Conservation (phyloP, 2,888 invertebrate genomes). For the Torymus auratus region DNA sequence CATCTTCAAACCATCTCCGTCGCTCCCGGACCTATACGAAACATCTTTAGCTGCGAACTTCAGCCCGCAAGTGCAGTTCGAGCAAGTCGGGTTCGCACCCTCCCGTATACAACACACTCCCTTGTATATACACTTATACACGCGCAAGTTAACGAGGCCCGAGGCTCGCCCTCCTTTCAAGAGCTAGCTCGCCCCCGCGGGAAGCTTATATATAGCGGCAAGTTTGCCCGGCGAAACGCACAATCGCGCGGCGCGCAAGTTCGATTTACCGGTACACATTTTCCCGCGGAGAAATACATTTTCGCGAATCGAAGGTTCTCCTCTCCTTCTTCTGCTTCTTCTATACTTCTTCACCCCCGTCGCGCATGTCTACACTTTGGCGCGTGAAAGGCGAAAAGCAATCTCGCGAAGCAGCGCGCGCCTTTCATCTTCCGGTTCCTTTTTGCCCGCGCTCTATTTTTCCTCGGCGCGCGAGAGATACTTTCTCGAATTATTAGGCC, state of each 20-base stretch:
- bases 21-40: too few species aligned
- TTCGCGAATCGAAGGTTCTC: constrained; percentile 61
- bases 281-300: constrained; percentile 68
- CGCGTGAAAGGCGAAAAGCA: constrained; percentile 67
- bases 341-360: neutral
- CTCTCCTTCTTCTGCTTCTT: constrained; percentile 34
- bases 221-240: constrained; percentile 53
- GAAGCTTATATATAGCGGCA: constrained; percentile 9
- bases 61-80: too few species aligned
- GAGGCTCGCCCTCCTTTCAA: neutral
- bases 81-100: too few species aligned
- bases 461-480: constrained; percentile 10
- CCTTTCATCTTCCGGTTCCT: constrained; percentile 38
- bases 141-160: constrained; percentile 28
- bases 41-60: too few species aligned
- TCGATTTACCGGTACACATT: constrained; percentile 71
- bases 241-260: constrained; percentile 64
- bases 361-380: constrained; percentile 29
- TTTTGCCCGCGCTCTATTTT: neutral
- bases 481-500: constrained; percentile 52
- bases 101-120: neutral
- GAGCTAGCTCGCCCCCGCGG: neutral
- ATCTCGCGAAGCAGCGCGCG: constrained; percentile 61
- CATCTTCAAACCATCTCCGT: too few species aligned
- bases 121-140: neutral